Evolutionary conservation across 2,797 vertebrate genomes (phyloP).

Genomic region (Pangasius macronema): DNA sequence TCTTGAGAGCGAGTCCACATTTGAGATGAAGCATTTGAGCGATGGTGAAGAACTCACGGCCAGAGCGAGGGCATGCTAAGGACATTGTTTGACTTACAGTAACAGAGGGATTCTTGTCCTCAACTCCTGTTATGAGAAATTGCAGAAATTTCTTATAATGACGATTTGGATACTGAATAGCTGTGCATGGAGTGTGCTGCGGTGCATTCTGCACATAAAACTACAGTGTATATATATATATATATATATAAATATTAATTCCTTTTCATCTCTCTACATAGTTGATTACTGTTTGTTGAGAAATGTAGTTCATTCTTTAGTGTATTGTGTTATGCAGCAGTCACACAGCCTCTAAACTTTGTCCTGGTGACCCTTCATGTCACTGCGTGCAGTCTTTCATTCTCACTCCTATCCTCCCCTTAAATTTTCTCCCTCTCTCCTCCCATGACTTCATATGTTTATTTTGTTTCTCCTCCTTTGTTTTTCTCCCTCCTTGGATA

Average conservation of each 20-base stretch:
- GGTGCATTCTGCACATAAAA: too few relatives aligned
- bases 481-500: conserved; percentile 34
- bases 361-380: conserved; percentile 14
- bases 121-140: background rate
- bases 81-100: background rate
- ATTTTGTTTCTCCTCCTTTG: conserved; percentile 12
- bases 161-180: background rate
- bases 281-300: background rate
- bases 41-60: background rate
- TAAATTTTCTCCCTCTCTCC: background rate
- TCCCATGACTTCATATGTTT: conserved; percentile 41
- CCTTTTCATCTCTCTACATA: background rate
- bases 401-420: conserved; percentile 22
- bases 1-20: background rate
- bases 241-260: background rate
- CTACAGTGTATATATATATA: too few relatives aligned
- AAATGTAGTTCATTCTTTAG: background rate
- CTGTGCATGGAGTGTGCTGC: background rate
- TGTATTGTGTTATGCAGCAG: conserved; percentile 7
- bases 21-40: background rate
- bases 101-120: background rate
- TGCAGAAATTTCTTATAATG: background rate
- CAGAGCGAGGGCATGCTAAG: too few relatives aligned
- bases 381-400: conserved; percentile 36
- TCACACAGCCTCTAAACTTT: background rate